Percentiles rank a stretch among this genome's conserved stretches.
Conservation (phyloP, 2,113 vertebrate species). For the Ailurus styani region DNA sequence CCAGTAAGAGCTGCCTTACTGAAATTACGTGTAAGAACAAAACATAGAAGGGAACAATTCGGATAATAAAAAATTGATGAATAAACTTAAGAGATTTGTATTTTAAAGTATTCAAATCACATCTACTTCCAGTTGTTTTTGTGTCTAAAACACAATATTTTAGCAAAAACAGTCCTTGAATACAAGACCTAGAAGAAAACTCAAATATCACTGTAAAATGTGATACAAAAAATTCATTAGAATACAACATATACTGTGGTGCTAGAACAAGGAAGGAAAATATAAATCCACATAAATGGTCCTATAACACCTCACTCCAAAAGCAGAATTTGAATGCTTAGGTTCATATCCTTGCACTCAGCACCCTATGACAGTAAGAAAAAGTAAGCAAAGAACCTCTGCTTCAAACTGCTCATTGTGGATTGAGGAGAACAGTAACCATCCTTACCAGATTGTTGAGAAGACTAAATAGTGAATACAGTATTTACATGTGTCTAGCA, state of each 20-base stretch:
- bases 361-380: not conserved
- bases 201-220: not conserved
- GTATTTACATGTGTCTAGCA: not conserved
- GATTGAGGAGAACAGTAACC: not conserved
- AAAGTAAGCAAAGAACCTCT: too few relatives aligned
- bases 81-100: slow-evolving; percentile 11
- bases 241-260: not conserved
- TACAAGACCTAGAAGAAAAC: not conserved
- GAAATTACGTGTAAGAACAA: not conserved
- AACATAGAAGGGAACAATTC: not conserved
- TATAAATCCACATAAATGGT: not conserved
- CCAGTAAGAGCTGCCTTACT: not conserved
- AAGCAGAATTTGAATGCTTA: not conserved
- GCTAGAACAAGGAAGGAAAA: not conserved
- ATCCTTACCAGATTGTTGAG: not conserved
- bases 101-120: not conserved
- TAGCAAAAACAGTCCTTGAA: not conserved
- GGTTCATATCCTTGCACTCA: not conserved
- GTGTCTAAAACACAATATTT: not conserved
- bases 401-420: not conserved
- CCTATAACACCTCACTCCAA: not conserved
- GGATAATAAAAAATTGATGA: not conserved
- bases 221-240: not conserved
- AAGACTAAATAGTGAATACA: not conserved
- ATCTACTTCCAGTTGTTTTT: not conserved